Evolutionary conservation across 2,113 vertebrate species (phyloP), one percentile per base, ranked within the genome.

Genomic region (Parus major): DNA sequence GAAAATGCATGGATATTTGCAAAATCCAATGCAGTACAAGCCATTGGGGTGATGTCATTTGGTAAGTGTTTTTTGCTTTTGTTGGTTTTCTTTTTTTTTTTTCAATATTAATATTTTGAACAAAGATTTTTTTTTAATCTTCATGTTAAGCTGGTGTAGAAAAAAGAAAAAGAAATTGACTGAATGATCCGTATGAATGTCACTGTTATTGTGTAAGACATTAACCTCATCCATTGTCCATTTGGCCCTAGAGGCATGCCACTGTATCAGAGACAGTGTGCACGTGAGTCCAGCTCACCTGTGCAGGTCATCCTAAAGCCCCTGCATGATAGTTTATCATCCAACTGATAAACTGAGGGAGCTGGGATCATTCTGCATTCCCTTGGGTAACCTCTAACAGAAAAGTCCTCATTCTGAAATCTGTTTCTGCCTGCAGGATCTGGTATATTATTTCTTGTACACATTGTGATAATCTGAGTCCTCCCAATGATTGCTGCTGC

Each of bases 31-130:
- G 98, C 98, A 59, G 91, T 99, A 73, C 99, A 99, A 96, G 99
- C 99, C 2, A 55, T 99, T 63, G 99, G 99, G 36, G 98, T 99
- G 31, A 99, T 99, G 99, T 99, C 99, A 66, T 99, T 99, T 98
- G 99, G 99, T 99, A 97, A 99, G 90, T 79, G 70, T 5, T 60
- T 66, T 92, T 94, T 82, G 86, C 42, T 4, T 8, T 55, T 44
- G 59, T 14, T 14, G 3, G 41, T 39, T 93, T 90, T 11, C 35
- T 94, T 92, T 29, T 53, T 93, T 29, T 53, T 93, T 94, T 90
- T 81, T 81, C 44, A 80, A 8, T 59, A 35, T 70, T 56, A 91
- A 39, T 44, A 10, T 88, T 83, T 84, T 66, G 15, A 75, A 44
- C 15, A 19, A 50, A 47, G 6, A 76, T 49, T 17, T 59, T 41